These are phyloP conservation scores for Porphyrio hochstetteri DNA, from an alignment of 2,113 vertebrate genomes.

Conservation along the genomic window DNA sequence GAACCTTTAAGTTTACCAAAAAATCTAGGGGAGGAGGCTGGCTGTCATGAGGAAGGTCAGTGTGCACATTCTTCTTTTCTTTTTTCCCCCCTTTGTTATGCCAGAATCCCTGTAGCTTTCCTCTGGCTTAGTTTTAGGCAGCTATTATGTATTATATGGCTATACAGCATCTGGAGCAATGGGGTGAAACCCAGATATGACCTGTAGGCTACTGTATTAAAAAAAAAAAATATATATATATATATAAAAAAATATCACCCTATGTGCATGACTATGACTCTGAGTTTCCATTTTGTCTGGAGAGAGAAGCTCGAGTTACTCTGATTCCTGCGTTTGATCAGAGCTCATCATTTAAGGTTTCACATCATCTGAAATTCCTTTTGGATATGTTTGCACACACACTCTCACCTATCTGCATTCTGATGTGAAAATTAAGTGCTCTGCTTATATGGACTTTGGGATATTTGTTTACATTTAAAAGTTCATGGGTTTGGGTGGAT, in stretches of 20 bases:
- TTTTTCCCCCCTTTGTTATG: not conserved
- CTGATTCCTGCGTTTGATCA: not conserved
- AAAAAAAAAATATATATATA: not conserved
- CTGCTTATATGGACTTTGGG: not conserved
- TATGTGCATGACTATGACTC: not conserved
- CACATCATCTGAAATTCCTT: not conserved
- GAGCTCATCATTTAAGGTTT: not conserved
- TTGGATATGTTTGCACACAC: not conserved
- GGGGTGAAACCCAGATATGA: not conserved
- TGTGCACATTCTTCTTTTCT: not conserved
- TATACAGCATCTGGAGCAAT: not conserved
- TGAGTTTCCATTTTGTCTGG: not conserved
- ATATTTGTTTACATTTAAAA: constrained; percentile 67
- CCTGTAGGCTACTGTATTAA: not conserved
- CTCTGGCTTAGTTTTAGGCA: not conserved
- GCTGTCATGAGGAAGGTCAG: not conserved
- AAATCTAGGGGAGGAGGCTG: not conserved
- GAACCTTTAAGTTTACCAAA: not conserved
- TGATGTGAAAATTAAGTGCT: constrained; percentile 41
- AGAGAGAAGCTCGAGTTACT: not conserved
- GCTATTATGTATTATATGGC: not conserved
- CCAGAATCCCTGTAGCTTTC: not conserved
- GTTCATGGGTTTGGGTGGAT: constrained; percentile 27
- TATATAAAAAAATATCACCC: too few relatives aligned
- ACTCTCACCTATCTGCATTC: constrained; percentile 18